These are phyloP conservation scores for Saimiri boliviensis DNA, from an alignment of 2,113 vertebrate genomes.

Conservation along the genomic window DNA sequence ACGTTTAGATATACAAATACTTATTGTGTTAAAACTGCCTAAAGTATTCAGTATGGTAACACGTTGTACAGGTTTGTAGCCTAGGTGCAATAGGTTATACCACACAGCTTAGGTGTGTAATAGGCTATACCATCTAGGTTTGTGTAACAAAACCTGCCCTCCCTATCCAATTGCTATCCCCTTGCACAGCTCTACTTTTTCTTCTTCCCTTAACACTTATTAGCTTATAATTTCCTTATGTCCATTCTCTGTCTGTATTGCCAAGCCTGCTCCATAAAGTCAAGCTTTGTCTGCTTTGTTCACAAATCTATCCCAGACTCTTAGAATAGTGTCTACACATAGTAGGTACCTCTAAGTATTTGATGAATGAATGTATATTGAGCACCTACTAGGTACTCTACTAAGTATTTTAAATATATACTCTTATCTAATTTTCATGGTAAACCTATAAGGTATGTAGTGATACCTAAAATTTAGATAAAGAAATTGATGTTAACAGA, in stretches of 20 bases:
- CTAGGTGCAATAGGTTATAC: neutral
- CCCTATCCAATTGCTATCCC: neutral
- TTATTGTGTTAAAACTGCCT: neutral
- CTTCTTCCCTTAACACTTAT: neutral
- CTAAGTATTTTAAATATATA: neutral
- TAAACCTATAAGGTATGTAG: neutral
- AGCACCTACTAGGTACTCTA: neutral
- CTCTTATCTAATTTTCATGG: neutral
- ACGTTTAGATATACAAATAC: neutral
- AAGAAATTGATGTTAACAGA: conserved; percentile 9
- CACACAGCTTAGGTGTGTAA: neutral
- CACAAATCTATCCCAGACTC: neutral
- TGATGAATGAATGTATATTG: neutral
- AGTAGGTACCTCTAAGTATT: neutral
- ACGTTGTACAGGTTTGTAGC: neutral
- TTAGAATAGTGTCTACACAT: neutral
- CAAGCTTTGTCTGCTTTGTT: neutral
- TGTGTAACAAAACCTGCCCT: neutral
- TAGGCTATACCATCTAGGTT: neutral
- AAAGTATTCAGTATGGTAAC: neutral
- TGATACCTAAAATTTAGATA: neutral
- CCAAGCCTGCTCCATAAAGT: neutral
- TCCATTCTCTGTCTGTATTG: neutral
- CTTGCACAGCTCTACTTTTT: neutral
- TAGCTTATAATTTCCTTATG: neutral